Percentiles rank a stretch among this genome's conserved stretches.
These are phyloP conservation scores for Lethrus apterus DNA, from an alignment of 1,140 invertebrate species.

Conservation along the genomic window DNA sequence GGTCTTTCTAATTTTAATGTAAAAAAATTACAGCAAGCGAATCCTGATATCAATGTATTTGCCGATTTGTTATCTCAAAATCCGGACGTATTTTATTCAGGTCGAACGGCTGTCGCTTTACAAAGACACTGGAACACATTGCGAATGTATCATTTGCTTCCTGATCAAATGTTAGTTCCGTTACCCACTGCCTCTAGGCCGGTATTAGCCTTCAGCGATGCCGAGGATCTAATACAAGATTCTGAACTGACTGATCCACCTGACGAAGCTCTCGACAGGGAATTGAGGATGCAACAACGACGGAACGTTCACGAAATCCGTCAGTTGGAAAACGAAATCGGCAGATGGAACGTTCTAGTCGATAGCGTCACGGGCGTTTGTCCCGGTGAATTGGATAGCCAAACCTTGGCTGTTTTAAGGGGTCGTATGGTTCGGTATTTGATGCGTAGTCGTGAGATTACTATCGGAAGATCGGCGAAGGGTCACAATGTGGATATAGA, in stretches of 20 bases:
- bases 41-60: constrained; percentile 62
- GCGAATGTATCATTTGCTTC: constrained; percentile 87
- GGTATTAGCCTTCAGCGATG: constrained; percentile 82
- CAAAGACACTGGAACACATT: constrained; percentile 86
- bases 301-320: constrained; percentile 77
- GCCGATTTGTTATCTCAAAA: constrained; percentile 82
- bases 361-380: constrained; percentile 73
- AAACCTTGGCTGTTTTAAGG: constrained; percentile 87
- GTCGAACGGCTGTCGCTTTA: constrained; percentile 78
- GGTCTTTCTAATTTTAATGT: too few relatives aligned
- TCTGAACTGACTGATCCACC: constrained; percentile 69
- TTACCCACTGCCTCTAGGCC: constrained; percentile 51
- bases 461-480: constrained; percentile 81
- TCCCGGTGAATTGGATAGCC: constrained; percentile 78
- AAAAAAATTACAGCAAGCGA: constrained; percentile 32
- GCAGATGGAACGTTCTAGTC: constrained; percentile 87
- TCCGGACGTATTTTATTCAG: constrained; percentile 76
- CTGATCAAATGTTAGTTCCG: constrained; percentile 75
- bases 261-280: constrained; percentile 63
- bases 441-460: constrained; percentile 94
- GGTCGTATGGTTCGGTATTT: constrained; percentile 89
- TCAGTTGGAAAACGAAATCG: constrained; percentile 79
- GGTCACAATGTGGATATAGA: constrained; percentile 92
- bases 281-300: constrained; percentile 46
- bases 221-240: constrained; percentile 84